A percentile compares a stretch with the other conserved stretches of the same genome.
These are phyloP conservation scores for Apus apus DNA, from an alignment of 2,113 vertebrate genomes.

Conservation along the genomic window DNA sequence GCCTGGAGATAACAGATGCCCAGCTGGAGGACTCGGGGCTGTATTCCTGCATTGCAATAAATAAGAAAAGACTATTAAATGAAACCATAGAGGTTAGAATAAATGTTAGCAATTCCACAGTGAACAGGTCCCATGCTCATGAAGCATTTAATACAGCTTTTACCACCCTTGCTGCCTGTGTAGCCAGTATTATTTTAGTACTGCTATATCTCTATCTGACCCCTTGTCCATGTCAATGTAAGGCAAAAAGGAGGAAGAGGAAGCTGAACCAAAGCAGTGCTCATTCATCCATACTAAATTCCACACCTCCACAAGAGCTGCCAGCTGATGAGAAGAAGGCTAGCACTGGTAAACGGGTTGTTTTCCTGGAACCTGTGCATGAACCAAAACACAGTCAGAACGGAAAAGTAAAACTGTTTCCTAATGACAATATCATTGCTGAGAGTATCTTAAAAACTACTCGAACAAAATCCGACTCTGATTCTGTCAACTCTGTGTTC, in stretches of 20 bases:
- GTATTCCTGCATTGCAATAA: conserved; percentile 80
- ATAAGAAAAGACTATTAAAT: conserved; percentile 66
- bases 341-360: conserved; percentile 84
- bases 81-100: conserved; percentile 78
- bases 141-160: conserved; percentile 89
- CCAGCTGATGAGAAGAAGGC: conserved; percentile 73
- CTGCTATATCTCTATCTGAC: conserved; percentile 89
- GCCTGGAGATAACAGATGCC: conserved; percentile 79
- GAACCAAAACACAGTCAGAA: conserved; percentile 71
- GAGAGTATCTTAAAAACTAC: conserved; percentile 85
- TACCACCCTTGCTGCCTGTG: conserved; percentile 87
- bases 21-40: conserved; percentile 79
- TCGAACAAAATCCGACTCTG: conserved; percentile 76
- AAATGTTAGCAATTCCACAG: conserved; percentile 80
- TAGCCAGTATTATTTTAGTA: conserved; percentile 87
- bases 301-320: conserved; percentile 64
- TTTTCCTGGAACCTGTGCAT: conserved; percentile 81
- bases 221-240: conserved; percentile 81
- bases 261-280: conserved; percentile 69
- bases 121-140: conserved; percentile 59
- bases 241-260: conserved; percentile 61
- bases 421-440: conserved; percentile 67
- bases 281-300: conserved; percentile 70
- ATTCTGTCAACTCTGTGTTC: conserved; percentile 75
- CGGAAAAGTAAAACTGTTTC: conserved; percentile 76